Conservation (phyloP, 2,888 invertebrate genomes). For the Agonum fuliginosum region DNA sequence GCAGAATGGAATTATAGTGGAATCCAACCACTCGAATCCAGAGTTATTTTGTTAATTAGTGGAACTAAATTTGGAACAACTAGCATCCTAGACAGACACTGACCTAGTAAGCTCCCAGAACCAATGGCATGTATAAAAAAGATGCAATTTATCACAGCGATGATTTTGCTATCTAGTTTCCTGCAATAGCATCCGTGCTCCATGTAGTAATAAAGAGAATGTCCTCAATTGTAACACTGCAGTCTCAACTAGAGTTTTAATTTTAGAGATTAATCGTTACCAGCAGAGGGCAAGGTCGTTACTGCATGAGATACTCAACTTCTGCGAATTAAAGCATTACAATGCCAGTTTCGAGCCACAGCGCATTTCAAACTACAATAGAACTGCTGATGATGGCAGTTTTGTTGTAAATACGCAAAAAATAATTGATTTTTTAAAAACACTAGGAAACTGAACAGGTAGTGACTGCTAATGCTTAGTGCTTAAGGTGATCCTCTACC, state of each 20-base stretch:
- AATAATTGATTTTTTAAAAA: slow-evolving; percentile 16
- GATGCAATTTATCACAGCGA: not conserved
- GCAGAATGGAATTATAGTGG: no score
- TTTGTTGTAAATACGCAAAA: not conserved
- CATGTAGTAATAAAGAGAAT: slow-evolving; percentile 33
- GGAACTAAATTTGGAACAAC: no score
- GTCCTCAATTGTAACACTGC: slow-evolving; percentile 24
- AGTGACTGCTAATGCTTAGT: no score
- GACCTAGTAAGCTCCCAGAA: no score
- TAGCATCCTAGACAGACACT: no score
- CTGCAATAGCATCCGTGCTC: not conserved
- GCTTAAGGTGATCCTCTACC: no score
- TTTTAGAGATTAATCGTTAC: slow-evolving; percentile 41
- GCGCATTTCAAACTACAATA: slow-evolving; percentile 22
- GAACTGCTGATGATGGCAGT: slow-evolving; percentile 15
- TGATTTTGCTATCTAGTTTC: not conserved
- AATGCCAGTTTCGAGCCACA: not conserved
- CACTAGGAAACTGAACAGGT: no score
- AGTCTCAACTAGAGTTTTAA: slow-evolving; percentile 32
- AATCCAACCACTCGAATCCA: no score
- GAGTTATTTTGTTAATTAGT: no score
- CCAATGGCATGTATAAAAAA: no score
- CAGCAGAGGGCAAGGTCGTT: slow-evolving; percentile 19
- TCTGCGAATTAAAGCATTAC: slow-evolving; percentile 1
- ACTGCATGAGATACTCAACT: slow-evolving; percentile 3